A percentile compares a stretch with the other conserved stretches of the same genome.
Conservation (phyloP, 2,888 invertebrate genomes). For the Agrotis puta region DNA sequence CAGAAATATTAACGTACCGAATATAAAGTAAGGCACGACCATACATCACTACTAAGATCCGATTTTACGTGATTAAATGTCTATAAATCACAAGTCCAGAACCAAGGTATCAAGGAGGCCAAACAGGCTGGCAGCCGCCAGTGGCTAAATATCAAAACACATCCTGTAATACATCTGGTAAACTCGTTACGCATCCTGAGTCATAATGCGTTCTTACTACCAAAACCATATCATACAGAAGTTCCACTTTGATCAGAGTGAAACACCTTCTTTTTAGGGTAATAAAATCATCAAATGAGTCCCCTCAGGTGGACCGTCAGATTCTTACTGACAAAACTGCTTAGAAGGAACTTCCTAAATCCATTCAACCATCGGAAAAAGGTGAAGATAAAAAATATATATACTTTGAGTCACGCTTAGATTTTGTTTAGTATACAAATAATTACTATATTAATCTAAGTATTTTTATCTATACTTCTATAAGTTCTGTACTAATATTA, state of each 20-base stretch:
- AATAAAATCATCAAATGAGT: no score
- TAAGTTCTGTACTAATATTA: no score
- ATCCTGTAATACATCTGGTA: constrained; percentile 43
- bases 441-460: no score
- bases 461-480: no score
- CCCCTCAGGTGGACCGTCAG: no score
- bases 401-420: no score
- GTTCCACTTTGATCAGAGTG: background rate
- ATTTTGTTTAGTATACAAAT: no score
- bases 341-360: no score
- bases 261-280: no score
- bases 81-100: background rate
- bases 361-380: no score
- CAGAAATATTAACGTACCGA: background rate
- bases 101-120: constrained; percentile 1
- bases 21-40: background rate
- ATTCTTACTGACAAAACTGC: no score
- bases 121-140: background rate
- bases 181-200: constrained; percentile 33
- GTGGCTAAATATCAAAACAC: constrained; percentile 45
- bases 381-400: no score
- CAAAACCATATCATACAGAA: background rate
- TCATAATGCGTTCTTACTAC: background rate
- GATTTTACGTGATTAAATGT: background rate
- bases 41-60: background rate